Conservation (phyloP, 2,113 vertebrate species). For the Psophia crepitans region DNA sequence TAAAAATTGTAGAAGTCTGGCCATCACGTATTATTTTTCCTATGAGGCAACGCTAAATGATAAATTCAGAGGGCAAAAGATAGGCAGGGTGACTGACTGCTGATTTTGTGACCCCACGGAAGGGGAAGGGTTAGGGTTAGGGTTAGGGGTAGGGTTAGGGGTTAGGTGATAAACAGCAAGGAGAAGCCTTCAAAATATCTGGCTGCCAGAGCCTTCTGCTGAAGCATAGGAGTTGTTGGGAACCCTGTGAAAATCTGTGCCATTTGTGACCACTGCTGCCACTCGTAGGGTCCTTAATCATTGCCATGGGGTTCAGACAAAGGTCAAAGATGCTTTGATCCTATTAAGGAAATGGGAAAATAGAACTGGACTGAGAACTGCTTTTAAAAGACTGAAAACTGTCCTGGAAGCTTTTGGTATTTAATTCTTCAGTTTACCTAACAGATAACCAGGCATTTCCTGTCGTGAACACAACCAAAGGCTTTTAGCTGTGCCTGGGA, state of each 20-base stretch:
- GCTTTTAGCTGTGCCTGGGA: slow-evolving; percentile 28
- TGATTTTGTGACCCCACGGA: neutral
- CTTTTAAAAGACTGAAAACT: neutral
- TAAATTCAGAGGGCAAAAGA: neutral
- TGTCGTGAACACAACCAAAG: neutral
- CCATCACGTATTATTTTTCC: neutral
- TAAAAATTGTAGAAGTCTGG: neutral
- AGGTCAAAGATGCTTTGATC: neutral
- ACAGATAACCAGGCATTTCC: slow-evolving; percentile 36
- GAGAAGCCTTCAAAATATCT: neutral
- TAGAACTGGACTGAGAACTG: neutral
- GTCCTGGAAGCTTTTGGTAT: neutral
- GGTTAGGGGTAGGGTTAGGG: too few relatives aligned
- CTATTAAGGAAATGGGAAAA: neutral
- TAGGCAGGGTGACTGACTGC: neutral
- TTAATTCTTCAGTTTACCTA: neutral
- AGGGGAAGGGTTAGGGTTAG: too few relatives aligned
- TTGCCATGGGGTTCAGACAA: neutral
- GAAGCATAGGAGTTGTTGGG: neutral
- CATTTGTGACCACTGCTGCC: neutral
- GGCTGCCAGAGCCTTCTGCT: neutral
- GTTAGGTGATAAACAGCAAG: neutral
- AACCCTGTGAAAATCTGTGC: neutral
- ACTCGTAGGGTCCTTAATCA: neutral
- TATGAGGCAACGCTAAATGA: neutral